A percentile compares a stretch with the other conserved stretches of the same genome.
These are phyloP conservation scores for Acrocyrtus sp. DNA, from an alignment of 2,888 invertebrate species.

Conservation along the genomic window DNA sequence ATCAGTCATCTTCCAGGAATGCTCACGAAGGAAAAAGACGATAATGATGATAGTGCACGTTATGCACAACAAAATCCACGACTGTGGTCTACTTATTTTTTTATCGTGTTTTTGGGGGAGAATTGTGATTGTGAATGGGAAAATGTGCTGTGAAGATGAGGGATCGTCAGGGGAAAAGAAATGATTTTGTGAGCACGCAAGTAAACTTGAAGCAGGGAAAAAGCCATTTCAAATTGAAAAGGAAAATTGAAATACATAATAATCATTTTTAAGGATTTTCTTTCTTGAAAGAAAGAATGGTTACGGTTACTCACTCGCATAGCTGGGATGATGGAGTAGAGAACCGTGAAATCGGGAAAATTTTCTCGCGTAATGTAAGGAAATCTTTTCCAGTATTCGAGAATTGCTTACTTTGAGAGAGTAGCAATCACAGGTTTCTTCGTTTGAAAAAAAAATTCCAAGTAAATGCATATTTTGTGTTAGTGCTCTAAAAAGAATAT, in stretches of 20 bases:
- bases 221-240: conserved; percentile 47
- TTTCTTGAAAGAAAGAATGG: conserved; percentile 30
- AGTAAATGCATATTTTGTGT: conserved; percentile 4
- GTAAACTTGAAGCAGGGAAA: too few species aligned
- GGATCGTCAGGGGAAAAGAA: neutral
- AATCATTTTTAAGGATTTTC: conserved; percentile 5
- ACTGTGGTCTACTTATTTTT: conserved; percentile 44
- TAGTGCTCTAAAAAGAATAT: neutral
- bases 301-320: too few species aligned
- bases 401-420: too few species aligned
- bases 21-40: neutral
- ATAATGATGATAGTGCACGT: conserved; percentile 1
- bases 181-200: conserved; percentile 36
- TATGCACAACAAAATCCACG: conserved; percentile 4
- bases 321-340: conserved; percentile 22
- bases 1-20: conserved; percentile 2
- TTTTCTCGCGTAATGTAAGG: too few species aligned
- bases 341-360: conserved; percentile 47
- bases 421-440: too few species aligned
- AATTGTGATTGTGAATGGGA: conserved; percentile 11
- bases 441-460: too few species aligned
- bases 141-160: neutral
- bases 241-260: conserved; percentile 49
- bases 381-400: neutral
- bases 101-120: neutral